Evolutionary conservation across 2,113 vertebrate species (phyloP).

Genomic region (Syrrhaptes paradoxus): DNA sequence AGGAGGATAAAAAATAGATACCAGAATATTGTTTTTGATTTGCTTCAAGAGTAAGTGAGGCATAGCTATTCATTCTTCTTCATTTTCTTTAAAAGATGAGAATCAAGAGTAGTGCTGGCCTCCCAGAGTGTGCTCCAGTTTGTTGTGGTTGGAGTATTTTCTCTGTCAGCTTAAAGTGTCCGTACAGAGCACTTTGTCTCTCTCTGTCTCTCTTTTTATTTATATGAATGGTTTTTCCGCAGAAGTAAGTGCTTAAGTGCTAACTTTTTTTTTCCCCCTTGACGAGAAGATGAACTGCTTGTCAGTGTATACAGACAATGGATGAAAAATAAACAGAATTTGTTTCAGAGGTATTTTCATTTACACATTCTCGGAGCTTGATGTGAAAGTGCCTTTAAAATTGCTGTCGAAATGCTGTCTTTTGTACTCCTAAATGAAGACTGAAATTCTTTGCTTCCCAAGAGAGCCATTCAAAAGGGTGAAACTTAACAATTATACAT

Average conservation of each 20-base stretch:
- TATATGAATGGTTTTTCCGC: slow-evolving; percentile 51
- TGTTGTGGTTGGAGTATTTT: slow-evolving; percentile 34
- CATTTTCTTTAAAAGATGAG: slow-evolving; percentile 58
- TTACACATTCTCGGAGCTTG: neutral
- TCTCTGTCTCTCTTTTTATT: slow-evolving; percentile 52
- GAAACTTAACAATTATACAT: neutral
- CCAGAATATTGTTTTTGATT: slow-evolving; percentile 64
- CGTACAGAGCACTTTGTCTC: slow-evolving; percentile 40
- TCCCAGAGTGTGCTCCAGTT: neutral
- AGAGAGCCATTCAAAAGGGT: neutral
- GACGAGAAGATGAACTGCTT: slow-evolving; percentile 31
- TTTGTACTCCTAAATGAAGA: slow-evolving; percentile 26
- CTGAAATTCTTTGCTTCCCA: slow-evolving; percentile 4
- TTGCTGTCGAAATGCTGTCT: neutral
- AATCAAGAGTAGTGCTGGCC: neutral
- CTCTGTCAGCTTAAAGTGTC: slow-evolving; percentile 55
- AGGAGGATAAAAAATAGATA: slow-evolving; percentile 61
- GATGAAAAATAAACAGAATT: slow-evolving; percentile 44
- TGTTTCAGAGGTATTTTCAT: slow-evolving; percentile 30
- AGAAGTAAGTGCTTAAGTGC: slow-evolving; percentile 53
- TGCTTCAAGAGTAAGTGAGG: slow-evolving; percentile 69
- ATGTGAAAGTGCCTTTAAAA: slow-evolving; percentile 38
- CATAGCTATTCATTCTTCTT: slow-evolving; percentile 67
- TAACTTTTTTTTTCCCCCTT: neutral
- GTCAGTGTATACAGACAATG: neutral